Percentiles rank a stretch among this genome's conserved stretches.
Conservation (phyloP, 2,888 invertebrate species). For the Hydropsyche betteni region DNA sequence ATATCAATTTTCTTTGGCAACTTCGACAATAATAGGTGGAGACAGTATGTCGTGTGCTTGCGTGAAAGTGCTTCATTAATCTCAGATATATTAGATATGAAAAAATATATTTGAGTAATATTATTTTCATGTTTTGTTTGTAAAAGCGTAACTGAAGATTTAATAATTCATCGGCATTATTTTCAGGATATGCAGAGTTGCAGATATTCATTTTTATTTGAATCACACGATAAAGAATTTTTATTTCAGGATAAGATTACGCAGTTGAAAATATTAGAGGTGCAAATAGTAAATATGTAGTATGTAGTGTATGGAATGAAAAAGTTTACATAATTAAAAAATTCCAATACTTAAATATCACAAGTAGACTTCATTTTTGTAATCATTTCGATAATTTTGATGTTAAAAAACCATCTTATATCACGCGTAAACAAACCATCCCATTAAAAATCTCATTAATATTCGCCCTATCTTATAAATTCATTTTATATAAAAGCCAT, state of each 20-base stretch:
- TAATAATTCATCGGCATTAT: not conserved
- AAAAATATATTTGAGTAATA: not conserved
- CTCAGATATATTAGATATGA: not conserved
- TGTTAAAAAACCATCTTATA: not conserved
- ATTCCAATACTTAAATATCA: conserved; percentile 3
- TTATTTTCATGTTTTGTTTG: too few species aligned
- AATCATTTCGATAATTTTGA: not conserved
- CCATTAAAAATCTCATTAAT: too few species aligned
- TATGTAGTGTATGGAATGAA: conserved; percentile 34
- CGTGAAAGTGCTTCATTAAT: not conserved
- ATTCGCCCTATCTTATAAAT: too few species aligned
- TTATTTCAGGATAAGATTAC: not conserved
- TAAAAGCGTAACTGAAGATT: too few species aligned
- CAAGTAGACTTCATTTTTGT: conserved; percentile 4
- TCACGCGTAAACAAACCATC: not conserved
- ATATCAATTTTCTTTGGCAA: conserved; percentile 24
- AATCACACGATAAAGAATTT: too few species aligned
- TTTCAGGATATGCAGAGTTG: not conserved
- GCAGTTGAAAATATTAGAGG: conserved; percentile 4
- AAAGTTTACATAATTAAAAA: not conserved
- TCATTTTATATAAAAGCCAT: too few species aligned
- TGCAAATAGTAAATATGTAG: conserved; percentile 37
- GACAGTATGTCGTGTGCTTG: conserved; percentile 5
- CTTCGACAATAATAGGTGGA: conserved; percentile 18
- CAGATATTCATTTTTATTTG: too few species aligned